phyloP scores from a whole-genome alignment of 2,113 vertebrate genomes.

The Neotragus moschatus region DNA sequence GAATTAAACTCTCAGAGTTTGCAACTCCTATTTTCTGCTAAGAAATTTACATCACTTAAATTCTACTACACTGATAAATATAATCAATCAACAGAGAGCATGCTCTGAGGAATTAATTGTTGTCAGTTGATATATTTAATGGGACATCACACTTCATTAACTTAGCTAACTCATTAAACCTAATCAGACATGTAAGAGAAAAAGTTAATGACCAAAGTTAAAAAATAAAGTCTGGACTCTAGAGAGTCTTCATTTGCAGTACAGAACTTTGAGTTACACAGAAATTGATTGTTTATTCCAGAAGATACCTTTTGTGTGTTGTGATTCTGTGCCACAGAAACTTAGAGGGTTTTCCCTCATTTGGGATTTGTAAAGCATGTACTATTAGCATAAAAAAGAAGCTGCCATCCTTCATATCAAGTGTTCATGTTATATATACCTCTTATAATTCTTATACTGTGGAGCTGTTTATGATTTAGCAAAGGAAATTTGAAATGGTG shows the following conservation, averaged over 20 bases:
- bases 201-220: slow-evolving; percentile 40
- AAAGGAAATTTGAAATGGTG: background rate
- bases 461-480: background rate
- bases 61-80: slow-evolving; percentile 49
- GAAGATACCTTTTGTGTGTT: background rate
- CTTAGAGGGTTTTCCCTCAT: background rate
- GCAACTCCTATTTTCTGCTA: slow-evolving; percentile 24
- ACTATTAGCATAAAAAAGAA: background rate
- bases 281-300: slow-evolving; percentile 4
- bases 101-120: slow-evolving; percentile 64
- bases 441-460: background rate
- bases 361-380: background rate
- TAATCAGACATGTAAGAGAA: slow-evolving; percentile 57
- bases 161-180: slow-evolving; percentile 57
- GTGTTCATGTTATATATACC: background rate
- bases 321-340: background rate
- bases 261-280: background rate
- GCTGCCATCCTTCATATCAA: background rate
- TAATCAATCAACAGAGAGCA: slow-evolving; percentile 49
- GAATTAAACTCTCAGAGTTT: slow-evolving; percentile 44
- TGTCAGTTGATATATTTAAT: slow-evolving; percentile 67
- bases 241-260: slow-evolving; percentile 3
- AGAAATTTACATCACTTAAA: slow-evolving; percentile 46
- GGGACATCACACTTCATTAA: slow-evolving; percentile 57
- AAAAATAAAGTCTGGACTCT: slow-evolving; percentile 47